Base-by-base conservation (phyloP, 2,113 vertebrate species). In the Sturnus vulgaris region DNA sequence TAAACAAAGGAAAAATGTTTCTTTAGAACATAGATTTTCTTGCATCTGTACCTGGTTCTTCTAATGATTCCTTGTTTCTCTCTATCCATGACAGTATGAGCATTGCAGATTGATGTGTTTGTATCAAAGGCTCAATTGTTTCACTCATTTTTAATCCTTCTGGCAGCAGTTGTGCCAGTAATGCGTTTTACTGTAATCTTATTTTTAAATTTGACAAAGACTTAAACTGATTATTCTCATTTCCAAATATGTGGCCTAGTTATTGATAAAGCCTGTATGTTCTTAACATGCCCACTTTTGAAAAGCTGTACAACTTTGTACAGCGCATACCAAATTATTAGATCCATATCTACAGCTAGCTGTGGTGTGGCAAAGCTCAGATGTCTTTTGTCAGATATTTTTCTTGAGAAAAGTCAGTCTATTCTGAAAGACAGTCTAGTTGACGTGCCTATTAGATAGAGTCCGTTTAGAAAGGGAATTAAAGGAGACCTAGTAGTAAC, bases 241-340 rank as follows among this genome's bases (percentile, higher is more conserved):
- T 83, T 82, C 65, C 24, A 82, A 60, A 21, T 82, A 37, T 6
- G 27, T 30, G 44, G 40, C 61, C 23, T 82, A 35, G 7, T 60
- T 84, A 50, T 37, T 82, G 61, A 57, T 53, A 25, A 72, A 80
- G 44, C n/a, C n/a, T 44, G 4, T 11, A 23, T 56, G 20, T 44
- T 88, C 27, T 91, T 79, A 56, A 52, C 20, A 13, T 49, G 31
- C 17, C 5, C 19, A 30, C 3, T 21, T 88, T 16, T 81, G 52
- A 86, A 86, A 77, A 31, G 37, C 16, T 68, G 28, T 37, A 21
- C 17, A 40, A 7, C 5, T 61, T 69, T 22, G 7, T n/a, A n/a
- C 22, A 17, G 30, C 0, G 0, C 24, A 19, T 75, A 39, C 53
- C 1, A 1, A 76, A 56, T 75, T 31, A 53, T 50, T 28, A 42